phyloP scores from a whole-genome alignment of 2,888 invertebrate genomes.

The Terebella lapidaria region DNA sequence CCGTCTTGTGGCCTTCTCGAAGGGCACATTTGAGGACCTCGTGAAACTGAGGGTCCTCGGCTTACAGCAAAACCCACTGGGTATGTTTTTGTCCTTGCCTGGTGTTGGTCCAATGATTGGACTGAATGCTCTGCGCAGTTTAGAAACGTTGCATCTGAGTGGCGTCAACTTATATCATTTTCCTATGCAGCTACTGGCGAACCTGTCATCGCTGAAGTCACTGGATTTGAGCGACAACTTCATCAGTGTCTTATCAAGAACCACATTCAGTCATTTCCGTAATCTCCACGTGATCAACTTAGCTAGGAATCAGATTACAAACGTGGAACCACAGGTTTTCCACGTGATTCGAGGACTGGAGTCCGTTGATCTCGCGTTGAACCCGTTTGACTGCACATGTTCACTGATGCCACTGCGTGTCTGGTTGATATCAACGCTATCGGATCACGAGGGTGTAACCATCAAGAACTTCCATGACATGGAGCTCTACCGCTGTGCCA shows the following conservation, averaged over 20 bases:
- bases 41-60: constrained; percentile 27
- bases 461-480: constrained; percentile 21
- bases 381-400: constrained; percentile 39
- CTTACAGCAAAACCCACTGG: constrained; percentile 30
- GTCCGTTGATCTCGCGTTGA: constrained; percentile 4
- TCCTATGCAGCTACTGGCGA: constrained; percentile 5
- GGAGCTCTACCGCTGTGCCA: constrained; percentile 30
- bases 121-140: constrained; percentile 15
- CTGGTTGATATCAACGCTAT: constrained; percentile 27
- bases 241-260: background rate
- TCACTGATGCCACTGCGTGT: constrained; percentile 32
- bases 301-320: constrained; percentile 3
- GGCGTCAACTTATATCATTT: constrained; percentile 9
- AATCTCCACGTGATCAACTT: constrained; percentile 8
- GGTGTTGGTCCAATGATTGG: background rate
- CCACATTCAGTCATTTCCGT: background rate
- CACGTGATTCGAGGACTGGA: background rate
- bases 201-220: constrained; percentile 19
- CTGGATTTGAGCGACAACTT: constrained; percentile 18
- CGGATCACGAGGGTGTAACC: constrained; percentile 17
- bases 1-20: constrained; percentile 27
- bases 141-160: constrained; percentile 34
- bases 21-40: constrained; percentile 26
- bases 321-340: constrained; percentile 1
- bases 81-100: constrained; percentile 5